Percentiles rank a stretch among this genome's conserved stretches.
phyloP scores from a whole-genome alignment of 2,113 vertebrate genomes.

The Polypterus bichir region DNA sequence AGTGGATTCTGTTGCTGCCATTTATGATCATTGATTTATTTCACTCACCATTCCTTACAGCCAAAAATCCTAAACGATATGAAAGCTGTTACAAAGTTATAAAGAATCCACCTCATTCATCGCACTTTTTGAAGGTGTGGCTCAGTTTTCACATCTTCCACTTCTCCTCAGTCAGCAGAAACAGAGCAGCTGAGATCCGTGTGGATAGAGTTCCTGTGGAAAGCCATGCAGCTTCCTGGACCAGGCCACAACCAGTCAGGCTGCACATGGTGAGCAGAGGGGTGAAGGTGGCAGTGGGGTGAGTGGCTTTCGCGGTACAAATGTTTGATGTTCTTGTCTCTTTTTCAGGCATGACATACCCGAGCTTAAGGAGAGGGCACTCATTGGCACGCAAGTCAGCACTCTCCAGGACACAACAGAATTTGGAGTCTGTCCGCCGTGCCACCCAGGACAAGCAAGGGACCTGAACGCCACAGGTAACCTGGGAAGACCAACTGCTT shows the following conservation, averaged over 20 bases:
- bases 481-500: neutral
- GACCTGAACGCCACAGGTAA: neutral
- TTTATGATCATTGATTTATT: too few species aligned
- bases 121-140: too few species aligned
- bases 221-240: slow-evolving; percentile 39
- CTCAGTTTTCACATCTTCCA: too few species aligned
- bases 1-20: too few species aligned
- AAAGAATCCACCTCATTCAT: too few species aligned
- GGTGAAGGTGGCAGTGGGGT: too few species aligned
- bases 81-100: too few species aligned
- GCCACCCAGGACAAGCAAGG: neutral
- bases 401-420: neutral
- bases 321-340: neutral
- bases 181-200: slow-evolving; percentile 36
- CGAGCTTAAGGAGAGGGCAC: slow-evolving; percentile 15
- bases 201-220: slow-evolving; percentile 46
- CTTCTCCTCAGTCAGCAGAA: slow-evolving; percentile 39
- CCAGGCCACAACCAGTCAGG: neutral
- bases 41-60: too few species aligned
- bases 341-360: slow-evolving; percentile 8
- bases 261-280: slow-evolving; percentile 27
- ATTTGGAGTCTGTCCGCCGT: neutral
- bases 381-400: slow-evolving; percentile 7
- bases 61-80: too few species aligned
- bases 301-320: neutral